Evolutionary conservation across 2,888 invertebrate genomes (phyloP), one percentile per base, ranked within the genome.

Genomic region (Drosophila mimetica): DNA sequence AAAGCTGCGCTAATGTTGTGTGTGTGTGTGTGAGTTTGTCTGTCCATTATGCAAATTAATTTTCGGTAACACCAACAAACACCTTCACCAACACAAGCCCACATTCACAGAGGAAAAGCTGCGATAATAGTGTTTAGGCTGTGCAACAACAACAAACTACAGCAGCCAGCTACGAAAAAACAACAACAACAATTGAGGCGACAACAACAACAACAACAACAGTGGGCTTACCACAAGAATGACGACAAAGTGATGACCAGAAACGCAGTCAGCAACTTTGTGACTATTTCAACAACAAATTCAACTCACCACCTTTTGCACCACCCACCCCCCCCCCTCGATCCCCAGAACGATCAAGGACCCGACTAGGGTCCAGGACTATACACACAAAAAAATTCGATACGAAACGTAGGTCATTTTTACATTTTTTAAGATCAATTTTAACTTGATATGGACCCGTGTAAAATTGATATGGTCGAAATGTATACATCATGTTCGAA

Each of bases 191-290:
- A 86, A 71, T 59, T 74, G 86, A 74, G 74, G 77, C 77, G 66
- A 76, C 75, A 77, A 80, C 79, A 78, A 61, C 75, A 83, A 48
- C 71, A 67, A 71, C 59, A 64, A 39, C 66, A 59, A 55, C 54
- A 67, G 58, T 51, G 44, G 58, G 50, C 39, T 51, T 44, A 71
- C 86, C 86, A 73, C 82, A 86, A 73, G 64, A 86, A 82, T 86
- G 80, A 86, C 81, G 75, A 76, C 76, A 77, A 84, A 80, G 84
- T 83, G 76, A 83, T 80, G 84, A 74, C 80, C 84, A 73, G 69
- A 77, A 86, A 77, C 70, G 76, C 82, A 83, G 86, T 86, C 85
- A 83, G 83, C 87, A 83, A 81, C 82, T 83, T 81, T 86, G 76
- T 75, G 73, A 85, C 77, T 73, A 70, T 78, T 83, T 83, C 74